These are phyloP conservation scores for Pogoniulus pusillus DNA, from an alignment of 2,797 vertebrate genomes.

Conservation along the genomic window DNA sequence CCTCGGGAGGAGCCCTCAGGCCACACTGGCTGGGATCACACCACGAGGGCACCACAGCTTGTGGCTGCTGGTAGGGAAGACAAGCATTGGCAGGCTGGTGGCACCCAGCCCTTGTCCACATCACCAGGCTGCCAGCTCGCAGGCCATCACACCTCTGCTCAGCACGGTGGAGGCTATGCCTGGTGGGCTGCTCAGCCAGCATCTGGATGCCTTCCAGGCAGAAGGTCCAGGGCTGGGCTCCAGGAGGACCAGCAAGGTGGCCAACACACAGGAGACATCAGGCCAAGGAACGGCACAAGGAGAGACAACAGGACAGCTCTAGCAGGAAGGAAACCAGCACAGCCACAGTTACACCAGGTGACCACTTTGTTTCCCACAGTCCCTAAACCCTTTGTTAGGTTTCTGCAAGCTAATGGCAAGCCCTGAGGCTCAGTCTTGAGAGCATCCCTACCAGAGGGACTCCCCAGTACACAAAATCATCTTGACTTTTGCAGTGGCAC, in stretches of 20 bases:
- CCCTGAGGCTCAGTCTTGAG: not conserved
- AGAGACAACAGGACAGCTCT: accelerated
- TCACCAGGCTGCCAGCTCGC: not conserved
- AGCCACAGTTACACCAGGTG: not conserved
- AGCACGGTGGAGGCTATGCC: accelerated
- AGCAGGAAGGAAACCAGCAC: not conserved
- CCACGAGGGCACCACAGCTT: not conserved
- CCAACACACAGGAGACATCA: not conserved
- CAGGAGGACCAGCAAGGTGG: not conserved
- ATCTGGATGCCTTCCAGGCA: not conserved
- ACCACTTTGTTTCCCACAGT: not conserved
- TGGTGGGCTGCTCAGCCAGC: accelerated
- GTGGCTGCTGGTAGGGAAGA: not conserved
- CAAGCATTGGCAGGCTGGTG: not conserved
- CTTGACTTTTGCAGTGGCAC: not conserved
- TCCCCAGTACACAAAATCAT: not conserved
- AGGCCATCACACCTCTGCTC: accelerated
- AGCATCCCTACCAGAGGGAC: not conserved
- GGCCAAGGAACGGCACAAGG: not conserved
- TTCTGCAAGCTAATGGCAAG: not conserved
- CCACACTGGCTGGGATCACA: not conserved
- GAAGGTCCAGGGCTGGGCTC: not conserved
- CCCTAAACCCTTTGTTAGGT: not conserved
- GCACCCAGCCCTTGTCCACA: not conserved
- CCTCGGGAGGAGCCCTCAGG: constrained; percentile 25